phyloP scores from a whole-genome alignment of 2,888 invertebrate genomes.

The Aphrophora alni region DNA sequence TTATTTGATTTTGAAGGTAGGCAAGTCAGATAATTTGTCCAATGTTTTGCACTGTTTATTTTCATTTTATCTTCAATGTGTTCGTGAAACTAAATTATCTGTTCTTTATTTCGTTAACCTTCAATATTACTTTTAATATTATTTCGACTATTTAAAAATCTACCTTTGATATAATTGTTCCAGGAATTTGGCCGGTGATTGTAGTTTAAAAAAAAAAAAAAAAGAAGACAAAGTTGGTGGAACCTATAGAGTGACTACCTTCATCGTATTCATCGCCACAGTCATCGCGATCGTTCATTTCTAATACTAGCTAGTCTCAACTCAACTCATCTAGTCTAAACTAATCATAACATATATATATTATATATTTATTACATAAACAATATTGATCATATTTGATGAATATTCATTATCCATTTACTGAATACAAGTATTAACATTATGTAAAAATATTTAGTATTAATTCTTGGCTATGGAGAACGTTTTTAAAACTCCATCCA shows the following conservation, averaged over 20 bases:
- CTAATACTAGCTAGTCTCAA: constrained; percentile 32
- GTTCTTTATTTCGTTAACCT: too few species aligned
- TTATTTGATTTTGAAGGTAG: too few species aligned
- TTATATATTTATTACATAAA: constrained; percentile 40
- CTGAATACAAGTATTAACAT: constrained; percentile 32
- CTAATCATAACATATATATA: constrained; percentile 40
- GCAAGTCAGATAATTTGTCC: too few species aligned
- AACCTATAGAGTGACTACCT: constrained; percentile 15
- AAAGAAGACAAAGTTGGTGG: constrained; percentile 14
- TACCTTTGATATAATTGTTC: too few species aligned
- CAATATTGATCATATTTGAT: constrained; percentile 39
- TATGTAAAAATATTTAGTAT: constrained; percentile 35
- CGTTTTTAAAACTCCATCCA: constrained; percentile 20
- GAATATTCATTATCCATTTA: constrained; percentile 37
- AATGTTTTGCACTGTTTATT: too few species aligned
- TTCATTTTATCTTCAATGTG: too few species aligned
- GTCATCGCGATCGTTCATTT: constrained; percentile 21
- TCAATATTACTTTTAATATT: too few species aligned
- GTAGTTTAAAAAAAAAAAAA: not conserved
- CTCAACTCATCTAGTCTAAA: constrained; percentile 37
- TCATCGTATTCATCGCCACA: constrained; percentile 12
- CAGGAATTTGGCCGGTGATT: constrained; percentile 32
- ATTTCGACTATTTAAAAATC: too few species aligned
- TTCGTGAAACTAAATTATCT: too few species aligned
- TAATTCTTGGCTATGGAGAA: constrained; percentile 30